phyloP scores from a whole-genome alignment of 2,888 invertebrate genomes.

The Hofmannophila pseudospretella region DNA sequence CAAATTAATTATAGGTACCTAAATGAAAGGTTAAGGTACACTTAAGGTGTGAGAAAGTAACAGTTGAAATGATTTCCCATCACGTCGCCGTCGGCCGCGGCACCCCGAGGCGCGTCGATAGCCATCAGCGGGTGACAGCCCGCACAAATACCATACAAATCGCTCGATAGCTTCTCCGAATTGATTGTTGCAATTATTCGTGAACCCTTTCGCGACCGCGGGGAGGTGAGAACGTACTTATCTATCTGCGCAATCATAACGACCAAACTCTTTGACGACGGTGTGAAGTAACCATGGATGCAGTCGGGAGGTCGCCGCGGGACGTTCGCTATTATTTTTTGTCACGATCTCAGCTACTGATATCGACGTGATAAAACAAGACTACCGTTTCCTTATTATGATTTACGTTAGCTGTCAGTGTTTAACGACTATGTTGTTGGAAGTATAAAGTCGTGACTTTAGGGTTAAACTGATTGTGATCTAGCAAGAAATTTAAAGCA shows the following conservation, averaged over 20 bases:
- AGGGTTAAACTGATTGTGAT: slow-evolving; percentile 25
- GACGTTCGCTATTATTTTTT: slow-evolving; percentile 60
- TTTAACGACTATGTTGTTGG: slow-evolving; percentile 39
- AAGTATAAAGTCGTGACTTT: slow-evolving; percentile 15
- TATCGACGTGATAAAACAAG: slow-evolving; percentile 47
- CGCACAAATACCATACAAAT: slow-evolving; percentile 78
- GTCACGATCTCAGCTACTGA: slow-evolving; percentile 51
- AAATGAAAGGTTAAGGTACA: slow-evolving; percentile 19
- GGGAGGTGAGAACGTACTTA: slow-evolving; percentile 75
- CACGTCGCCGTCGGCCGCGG: slow-evolving; percentile 31
- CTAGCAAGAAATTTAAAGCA: slow-evolving; percentile 20
- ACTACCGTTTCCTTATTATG: slow-evolving; percentile 38
- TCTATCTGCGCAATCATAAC: slow-evolving; percentile 58
- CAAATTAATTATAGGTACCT: slow-evolving; percentile 7
- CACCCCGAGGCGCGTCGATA: slow-evolving; percentile 66
- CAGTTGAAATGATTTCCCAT: slow-evolving; percentile 59
- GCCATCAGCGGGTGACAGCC: slow-evolving; percentile 74
- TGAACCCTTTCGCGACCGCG: slow-evolving; percentile 72
- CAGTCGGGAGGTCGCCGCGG: slow-evolving; percentile 54
- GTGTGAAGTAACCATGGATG: slow-evolving; percentile 60
- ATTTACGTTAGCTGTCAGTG: slow-evolving; percentile 37
- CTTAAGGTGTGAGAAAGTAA: slow-evolving; percentile 70
- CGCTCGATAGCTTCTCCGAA: slow-evolving; percentile 72
- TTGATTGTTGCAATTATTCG: slow-evolving; percentile 77
- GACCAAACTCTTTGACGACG: slow-evolving; percentile 66